A percentile compares a stretch with the other conserved stretches of the same genome.
Conservation (phyloP, 2,888 invertebrate species). For the Lysandra bellargus region DNA sequence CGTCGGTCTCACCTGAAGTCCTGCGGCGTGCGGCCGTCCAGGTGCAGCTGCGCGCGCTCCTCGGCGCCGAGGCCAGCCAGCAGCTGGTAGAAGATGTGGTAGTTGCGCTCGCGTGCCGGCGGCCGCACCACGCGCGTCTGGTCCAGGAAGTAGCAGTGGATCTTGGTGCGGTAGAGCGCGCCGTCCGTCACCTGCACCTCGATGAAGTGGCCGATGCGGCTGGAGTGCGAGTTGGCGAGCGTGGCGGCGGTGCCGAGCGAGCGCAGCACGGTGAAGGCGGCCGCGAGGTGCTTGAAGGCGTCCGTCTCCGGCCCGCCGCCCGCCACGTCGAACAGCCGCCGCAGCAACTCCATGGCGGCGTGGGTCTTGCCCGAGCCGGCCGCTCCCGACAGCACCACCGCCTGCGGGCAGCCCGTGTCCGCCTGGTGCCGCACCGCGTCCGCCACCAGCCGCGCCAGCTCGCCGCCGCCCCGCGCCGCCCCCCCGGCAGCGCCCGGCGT, state of each 20-base stretch:
- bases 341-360: conserved; percentile 93
- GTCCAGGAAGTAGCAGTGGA: conserved; percentile 97
- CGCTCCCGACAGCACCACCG: conserved; percentile 94
- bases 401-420: conserved; percentile 97
- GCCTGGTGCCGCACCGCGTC: conserved; percentile 96
- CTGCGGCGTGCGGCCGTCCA: conserved; percentile 90
- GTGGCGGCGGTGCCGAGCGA: conserved; percentile 96
- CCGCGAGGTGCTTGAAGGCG: conserved; percentile 96
- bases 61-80: conserved; percentile 93
- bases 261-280: conserved; percentile 95
- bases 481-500: conserved; percentile 89
- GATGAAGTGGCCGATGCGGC: conserved; percentile 96
- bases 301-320: conserved; percentile 97
- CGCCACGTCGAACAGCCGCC: conserved; percentile 95
- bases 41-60: conserved; percentile 91
- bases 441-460: conserved; percentile 92
- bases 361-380: conserved; percentile 97
- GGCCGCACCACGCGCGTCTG: conserved; percentile 95
- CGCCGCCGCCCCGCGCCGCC: conserved; percentile 89
- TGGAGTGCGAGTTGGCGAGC: conserved; percentile 93
- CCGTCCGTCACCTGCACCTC: conserved; percentile 98
- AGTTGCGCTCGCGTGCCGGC: conserved; percentile 93
- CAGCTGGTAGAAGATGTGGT: conserved; percentile 98
- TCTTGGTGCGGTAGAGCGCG: conserved; percentile 95
- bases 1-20: conserved; percentile 82